These are phyloP conservation scores for Sinocyclocheilus rhinocerous DNA, from an alignment of 2,113 vertebrate genomes.

Conservation along the genomic window DNA sequence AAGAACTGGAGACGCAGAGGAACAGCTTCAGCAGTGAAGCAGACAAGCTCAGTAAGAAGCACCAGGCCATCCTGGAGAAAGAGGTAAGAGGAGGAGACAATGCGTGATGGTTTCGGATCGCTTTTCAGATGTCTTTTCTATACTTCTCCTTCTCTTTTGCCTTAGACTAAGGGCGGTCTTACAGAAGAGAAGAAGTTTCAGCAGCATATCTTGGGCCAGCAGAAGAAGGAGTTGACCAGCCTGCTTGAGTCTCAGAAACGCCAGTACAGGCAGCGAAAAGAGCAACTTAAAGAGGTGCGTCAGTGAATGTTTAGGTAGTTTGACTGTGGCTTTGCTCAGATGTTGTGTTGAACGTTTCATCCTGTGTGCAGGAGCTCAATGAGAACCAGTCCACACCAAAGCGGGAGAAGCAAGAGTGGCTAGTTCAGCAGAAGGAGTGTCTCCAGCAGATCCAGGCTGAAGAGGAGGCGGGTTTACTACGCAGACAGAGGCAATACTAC, in stretches of 20 bases:
- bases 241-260: slow-evolving; percentile 87
- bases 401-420: slow-evolving; percentile 91
- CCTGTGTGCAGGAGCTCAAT: slow-evolving; percentile 80
- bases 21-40: slow-evolving; percentile 86
- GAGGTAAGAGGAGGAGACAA: slow-evolving; percentile 71
- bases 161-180: slow-evolving; percentile 77
- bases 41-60: slow-evolving; percentile 85
- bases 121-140: too few relatives aligned
- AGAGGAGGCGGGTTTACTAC: slow-evolving; percentile 85
- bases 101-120: too few relatives aligned
- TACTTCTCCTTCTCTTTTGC: background rate
- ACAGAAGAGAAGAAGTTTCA: slow-evolving; percentile 91
- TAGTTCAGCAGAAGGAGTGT: slow-evolving; percentile 90
- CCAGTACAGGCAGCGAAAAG: slow-evolving; percentile 89
- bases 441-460: slow-evolving; percentile 88
- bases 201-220: slow-evolving; percentile 89
- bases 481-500: slow-evolving; percentile 88
- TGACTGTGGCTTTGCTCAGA: background rate
- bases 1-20: slow-evolving; percentile 88
- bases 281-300: slow-evolving; percentile 89
- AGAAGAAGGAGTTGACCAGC: slow-evolving; percentile 87
- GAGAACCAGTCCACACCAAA: slow-evolving; percentile 93
- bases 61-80: slow-evolving; percentile 85
- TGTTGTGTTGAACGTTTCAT: background rate
- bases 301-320: too few relatives aligned